phyloP scores from a whole-genome alignment of 2,113 vertebrate species.

The Phoxinus phoxinus region DNA sequence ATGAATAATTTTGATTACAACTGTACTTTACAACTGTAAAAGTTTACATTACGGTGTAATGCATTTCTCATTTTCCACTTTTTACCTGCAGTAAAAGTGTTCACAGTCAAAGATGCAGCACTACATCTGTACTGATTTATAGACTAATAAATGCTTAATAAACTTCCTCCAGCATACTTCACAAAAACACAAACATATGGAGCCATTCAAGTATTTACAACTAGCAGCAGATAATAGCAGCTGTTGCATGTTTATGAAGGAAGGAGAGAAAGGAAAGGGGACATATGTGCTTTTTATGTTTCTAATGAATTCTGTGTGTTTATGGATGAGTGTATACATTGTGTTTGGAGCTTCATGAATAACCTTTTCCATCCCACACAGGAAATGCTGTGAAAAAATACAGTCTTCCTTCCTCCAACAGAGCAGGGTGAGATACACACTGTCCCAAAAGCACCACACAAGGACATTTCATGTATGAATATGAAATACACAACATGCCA shows the following conservation, averaged over 20 bases:
- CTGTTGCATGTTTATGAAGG: neutral
- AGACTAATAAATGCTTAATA: slow-evolving; percentile 50
- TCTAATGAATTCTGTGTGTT: slow-evolving; percentile 19
- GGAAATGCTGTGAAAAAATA: slow-evolving; percentile 78
- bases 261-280: slow-evolving; percentile 4
- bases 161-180: slow-evolving; percentile 30
- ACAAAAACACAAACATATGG: slow-evolving; percentile 52
- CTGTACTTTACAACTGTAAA: neutral
- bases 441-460: neutral
- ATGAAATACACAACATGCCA: neutral
- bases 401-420: slow-evolving; percentile 73
- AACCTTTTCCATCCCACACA: slow-evolving; percentile 63
- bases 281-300: slow-evolving; percentile 1
- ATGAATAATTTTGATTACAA: too few species aligned
- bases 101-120: slow-evolving; percentile 1
- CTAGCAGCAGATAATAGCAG: slow-evolving; percentile 44
- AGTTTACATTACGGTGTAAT: slow-evolving; percentile 21
- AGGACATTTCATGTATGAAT: neutral
- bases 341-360: neutral
- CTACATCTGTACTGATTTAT: slow-evolving; percentile 51
- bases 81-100: slow-evolving; percentile 18
- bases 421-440: slow-evolving; percentile 79
- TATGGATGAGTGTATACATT: neutral
- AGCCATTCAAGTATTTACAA: slow-evolving; percentile 2
- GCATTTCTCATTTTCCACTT: slow-evolving; percentile 15